Evolutionary conservation across 2,888 invertebrate genomes (phyloP).

Genomic region (Hartigia nigra): DNA sequence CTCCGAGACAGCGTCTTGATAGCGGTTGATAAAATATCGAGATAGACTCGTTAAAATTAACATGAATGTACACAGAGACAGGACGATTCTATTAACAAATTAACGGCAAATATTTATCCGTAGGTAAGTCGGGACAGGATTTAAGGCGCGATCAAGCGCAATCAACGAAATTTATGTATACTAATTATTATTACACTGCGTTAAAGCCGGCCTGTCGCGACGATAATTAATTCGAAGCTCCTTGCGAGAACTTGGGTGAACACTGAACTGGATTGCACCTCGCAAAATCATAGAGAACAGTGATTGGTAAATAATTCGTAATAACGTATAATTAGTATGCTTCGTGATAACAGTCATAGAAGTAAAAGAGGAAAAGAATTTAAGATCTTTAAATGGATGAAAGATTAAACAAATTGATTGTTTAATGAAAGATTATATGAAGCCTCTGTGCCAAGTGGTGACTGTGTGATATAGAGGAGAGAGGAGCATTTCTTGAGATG

Average conservation of each 20-base stretch:
- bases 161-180: constrained; percentile 24
- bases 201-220: constrained; percentile 2
- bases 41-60: not conserved
- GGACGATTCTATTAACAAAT: constrained; percentile 34
- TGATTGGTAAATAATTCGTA: not conserved
- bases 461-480: not conserved
- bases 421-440: not conserved
- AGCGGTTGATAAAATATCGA: not conserved
- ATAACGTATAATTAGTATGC: not conserved
- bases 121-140: not conserved
- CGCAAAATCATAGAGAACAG: not conserved
- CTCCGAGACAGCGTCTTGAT: not conserved
- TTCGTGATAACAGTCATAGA: not conserved
- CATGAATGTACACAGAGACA: not conserved
- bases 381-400: not conserved
- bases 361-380: not conserved
- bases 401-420: not conserved
- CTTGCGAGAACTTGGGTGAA: not conserved
- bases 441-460: not conserved
- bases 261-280: not conserved
- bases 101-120: constrained; percentile 27
- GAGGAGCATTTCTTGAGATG: not conserved
- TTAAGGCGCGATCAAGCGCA: constrained; percentile 25
- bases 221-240: not conserved
- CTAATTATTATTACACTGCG: constrained; percentile 2